Evolutionary conservation across 2,888 invertebrate genomes (phyloP).

Genomic region (Luffia ferchaultella): DNA sequence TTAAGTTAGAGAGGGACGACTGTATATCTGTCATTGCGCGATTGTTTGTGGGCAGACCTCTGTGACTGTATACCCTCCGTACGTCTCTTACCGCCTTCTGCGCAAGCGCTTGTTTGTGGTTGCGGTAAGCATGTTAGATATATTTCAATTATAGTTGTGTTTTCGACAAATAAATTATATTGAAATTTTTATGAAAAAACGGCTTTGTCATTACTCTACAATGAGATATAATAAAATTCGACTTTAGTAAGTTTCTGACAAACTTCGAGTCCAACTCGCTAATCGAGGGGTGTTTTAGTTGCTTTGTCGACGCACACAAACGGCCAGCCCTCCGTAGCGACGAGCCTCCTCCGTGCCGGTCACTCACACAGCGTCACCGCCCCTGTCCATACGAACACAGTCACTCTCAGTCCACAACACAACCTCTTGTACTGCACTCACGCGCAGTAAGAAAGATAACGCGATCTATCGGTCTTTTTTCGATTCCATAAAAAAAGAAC

Average conservation of each 20-base stretch:
- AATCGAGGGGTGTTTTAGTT: not conserved
- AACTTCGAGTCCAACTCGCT: too few relatives aligned
- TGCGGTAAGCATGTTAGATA: not conserved
- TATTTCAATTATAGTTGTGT: too few relatives aligned
- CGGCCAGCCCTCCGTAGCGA: conserved; percentile 34
- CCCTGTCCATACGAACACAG: conserved; percentile 52
- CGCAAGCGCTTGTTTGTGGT: conserved; percentile 30
- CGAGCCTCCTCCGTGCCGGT: conserved; percentile 34
- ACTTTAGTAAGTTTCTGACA: too few relatives aligned
- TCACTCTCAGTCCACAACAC: conserved; percentile 61
- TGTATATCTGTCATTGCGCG: conserved; percentile 33
- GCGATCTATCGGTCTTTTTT: conserved; percentile 58
- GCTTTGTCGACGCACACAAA: conserved; percentile 36
- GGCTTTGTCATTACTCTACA: too few relatives aligned
- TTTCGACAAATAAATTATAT: too few relatives aligned
- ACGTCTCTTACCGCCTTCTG: conserved; percentile 31
- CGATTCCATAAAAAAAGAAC: conserved; percentile 49
- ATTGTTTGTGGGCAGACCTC: conserved; percentile 47
- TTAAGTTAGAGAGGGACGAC: conserved; percentile 35
- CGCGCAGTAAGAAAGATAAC: conserved; percentile 55
- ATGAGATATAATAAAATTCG: too few relatives aligned
- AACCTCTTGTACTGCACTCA: conserved; percentile 65
- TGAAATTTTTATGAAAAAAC: too few relatives aligned
- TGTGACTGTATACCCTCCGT: conserved; percentile 10
- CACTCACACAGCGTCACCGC: conserved; percentile 40